Conservation (phyloP, 2,797 vertebrate species). For the Esox masquinongy region DNA sequence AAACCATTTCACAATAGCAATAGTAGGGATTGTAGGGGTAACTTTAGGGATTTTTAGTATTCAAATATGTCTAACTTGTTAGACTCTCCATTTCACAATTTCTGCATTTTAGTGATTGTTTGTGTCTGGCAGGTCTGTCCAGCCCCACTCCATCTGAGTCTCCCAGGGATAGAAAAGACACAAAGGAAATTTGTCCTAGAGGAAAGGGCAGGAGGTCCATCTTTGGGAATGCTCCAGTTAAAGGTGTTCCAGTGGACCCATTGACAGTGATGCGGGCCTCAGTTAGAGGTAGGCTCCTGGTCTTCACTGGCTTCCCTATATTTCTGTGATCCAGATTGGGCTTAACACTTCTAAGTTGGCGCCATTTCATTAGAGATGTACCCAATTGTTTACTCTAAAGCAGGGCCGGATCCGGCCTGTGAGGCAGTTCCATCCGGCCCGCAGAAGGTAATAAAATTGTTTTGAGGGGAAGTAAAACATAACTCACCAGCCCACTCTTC, state of each 20-base stretch:
- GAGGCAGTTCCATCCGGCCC: too few species aligned
- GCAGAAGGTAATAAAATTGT: too few species aligned
- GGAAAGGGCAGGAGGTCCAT: constrained; percentile 98
- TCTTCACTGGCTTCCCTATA: not conserved
- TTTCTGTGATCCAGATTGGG: too few species aligned
- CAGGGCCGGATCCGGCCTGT: too few species aligned
- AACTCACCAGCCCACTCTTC: too few species aligned
- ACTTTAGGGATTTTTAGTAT: too few species aligned
- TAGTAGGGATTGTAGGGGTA: not conserved
- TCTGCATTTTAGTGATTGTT: constrained; percentile 15
- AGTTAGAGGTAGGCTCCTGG: constrained; percentile 87
- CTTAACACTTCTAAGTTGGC: too few species aligned
- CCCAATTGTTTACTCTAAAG: too few species aligned
- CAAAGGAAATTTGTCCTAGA: not conserved
- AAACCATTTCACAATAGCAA: not conserved
- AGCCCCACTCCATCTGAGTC: constrained; percentile 92
- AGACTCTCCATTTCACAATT: constrained; percentile 2
- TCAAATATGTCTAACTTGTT: not conserved
- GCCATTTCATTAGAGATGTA: not conserved
- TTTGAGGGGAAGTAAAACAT: too few species aligned
- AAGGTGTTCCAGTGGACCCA: constrained; percentile 85
- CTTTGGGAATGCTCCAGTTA: constrained; percentile 90
- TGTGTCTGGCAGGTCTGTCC: constrained; percentile 89
- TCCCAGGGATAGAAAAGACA: constrained; percentile 88
- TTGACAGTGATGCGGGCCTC: constrained; percentile 84